A percentile compares a stretch with the other conserved stretches of the same genome.
Conservation (phyloP, 1,140 invertebrate genomes). For the Drosophila ficusphila region DNA sequence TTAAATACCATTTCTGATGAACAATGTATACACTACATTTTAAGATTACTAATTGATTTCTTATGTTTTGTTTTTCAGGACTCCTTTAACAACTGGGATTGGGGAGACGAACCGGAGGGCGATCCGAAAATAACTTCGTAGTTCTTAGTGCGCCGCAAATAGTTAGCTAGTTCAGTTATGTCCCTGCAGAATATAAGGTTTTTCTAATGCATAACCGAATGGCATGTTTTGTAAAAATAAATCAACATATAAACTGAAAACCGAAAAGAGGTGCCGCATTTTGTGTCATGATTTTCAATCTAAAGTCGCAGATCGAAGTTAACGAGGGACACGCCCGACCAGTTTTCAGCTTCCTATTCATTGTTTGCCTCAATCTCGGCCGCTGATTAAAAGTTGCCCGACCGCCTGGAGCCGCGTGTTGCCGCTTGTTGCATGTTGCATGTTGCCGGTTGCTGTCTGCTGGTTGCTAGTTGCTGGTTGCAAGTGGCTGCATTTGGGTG, state of each 20-base stretch:
- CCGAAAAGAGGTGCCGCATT: constrained; percentile 3
- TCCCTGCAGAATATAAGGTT: constrained; percentile 45
- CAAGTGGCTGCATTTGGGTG: constrained; percentile 5
- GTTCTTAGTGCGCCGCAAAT: constrained; percentile 33
- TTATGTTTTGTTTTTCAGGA: constrained; percentile 42
- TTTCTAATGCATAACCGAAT: constrained; percentile 38
- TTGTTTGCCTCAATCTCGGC: constrained; percentile 43
- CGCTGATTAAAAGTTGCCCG: constrained; percentile 65
- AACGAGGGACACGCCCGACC: constrained; percentile 47
- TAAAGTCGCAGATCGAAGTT: constrained; percentile 2
- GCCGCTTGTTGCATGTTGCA: constrained; percentile 5
- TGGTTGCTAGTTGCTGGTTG: constrained; percentile 13
- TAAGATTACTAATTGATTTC: too few species aligned
- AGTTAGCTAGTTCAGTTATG: constrained; percentile 52
- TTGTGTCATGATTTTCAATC: constrained; percentile 11
- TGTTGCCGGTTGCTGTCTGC: background rate
- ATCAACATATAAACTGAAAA: constrained; percentile 37
- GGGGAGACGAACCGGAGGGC: constrained; percentile 59
- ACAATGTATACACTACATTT: too few species aligned
- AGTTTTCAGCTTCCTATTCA: constrained; percentile 48
- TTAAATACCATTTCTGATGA: too few species aligned
- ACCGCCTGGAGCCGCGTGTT: constrained; percentile 46
- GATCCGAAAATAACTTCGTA: constrained; percentile 24
- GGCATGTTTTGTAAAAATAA: constrained; percentile 72
- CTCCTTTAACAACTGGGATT: constrained; percentile 72